Conservation (phyloP, 2,888 invertebrate genomes). For the Linyphia triangularis region DNA sequence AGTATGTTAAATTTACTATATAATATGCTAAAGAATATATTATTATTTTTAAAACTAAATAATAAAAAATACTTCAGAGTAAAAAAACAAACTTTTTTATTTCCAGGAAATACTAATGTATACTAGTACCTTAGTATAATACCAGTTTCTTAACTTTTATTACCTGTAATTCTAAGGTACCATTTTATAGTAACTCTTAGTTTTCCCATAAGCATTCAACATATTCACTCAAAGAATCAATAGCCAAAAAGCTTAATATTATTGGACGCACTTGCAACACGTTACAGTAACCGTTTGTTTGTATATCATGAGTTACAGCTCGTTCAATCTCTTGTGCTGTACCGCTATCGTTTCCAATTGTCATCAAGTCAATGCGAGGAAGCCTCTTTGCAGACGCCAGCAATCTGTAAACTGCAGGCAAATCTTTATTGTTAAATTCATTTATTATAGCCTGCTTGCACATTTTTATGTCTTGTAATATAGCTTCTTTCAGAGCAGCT, state of each 20-base stretch:
- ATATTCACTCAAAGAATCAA: too few relatives aligned
- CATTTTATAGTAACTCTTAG: too few relatives aligned
- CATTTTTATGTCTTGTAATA: not conserved
- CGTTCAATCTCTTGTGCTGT: not conserved
- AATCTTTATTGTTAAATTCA: not conserved
- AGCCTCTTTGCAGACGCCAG: not conserved
- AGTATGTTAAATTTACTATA: too few relatives aligned
- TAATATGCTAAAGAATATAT: too few relatives aligned
- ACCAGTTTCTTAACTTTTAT: too few relatives aligned
- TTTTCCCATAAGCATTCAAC: too few relatives aligned
- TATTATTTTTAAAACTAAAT: too few relatives aligned
- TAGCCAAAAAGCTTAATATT: not conserved
- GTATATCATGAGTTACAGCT: not conserved
- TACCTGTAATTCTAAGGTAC: too few relatives aligned
- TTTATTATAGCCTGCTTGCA: not conserved
- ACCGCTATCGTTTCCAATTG: not conserved
- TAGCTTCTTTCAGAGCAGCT: not conserved
- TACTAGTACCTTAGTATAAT: too few relatives aligned
- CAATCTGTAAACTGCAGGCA: not conserved
- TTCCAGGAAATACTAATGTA: too few relatives aligned
- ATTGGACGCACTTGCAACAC: not conserved
- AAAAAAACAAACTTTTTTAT: too few relatives aligned
- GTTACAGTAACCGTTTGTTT: not conserved
- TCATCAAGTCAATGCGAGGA: not conserved
- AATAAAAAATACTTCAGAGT: too few relatives aligned